A percentile compares a stretch with the other conserved stretches of the same genome.
phyloP scores from a whole-genome alignment of 2,113 vertebrate genomes.

The Myanophis thanlyinensis region DNA sequence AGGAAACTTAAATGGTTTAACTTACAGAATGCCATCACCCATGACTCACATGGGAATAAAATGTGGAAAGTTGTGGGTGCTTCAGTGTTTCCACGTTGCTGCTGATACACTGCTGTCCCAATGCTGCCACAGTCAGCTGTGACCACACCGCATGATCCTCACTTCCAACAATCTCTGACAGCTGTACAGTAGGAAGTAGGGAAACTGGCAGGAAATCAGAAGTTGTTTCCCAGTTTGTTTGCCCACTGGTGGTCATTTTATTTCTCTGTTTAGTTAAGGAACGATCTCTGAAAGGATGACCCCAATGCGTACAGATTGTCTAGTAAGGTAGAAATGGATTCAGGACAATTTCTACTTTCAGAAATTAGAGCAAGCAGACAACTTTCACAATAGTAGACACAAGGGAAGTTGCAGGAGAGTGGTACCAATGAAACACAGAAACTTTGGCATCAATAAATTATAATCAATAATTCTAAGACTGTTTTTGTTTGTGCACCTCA shows the following conservation, averaged over 20 bases:
- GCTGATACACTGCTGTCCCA: neutral
- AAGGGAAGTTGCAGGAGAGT: neutral
- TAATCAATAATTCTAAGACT: neutral
- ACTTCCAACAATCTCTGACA: neutral
- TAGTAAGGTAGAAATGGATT: constrained; percentile 81
- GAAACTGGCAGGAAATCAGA: neutral
- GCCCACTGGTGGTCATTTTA: neutral
- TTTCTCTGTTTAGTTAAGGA: neutral
- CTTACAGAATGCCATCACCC: neutral
- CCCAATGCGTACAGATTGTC: neutral
- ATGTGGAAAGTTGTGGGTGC: neutral
- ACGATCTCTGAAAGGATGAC: neutral
- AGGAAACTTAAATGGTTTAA: neutral
- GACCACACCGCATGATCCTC: neutral
- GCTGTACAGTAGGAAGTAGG: neutral
- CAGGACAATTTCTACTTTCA: constrained; percentile 74
- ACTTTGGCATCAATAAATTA: neutral
- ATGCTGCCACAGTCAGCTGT: neutral
- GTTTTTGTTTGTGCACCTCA: neutral
- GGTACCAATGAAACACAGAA: neutral
- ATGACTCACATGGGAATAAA: neutral
- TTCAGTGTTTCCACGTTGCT: neutral
- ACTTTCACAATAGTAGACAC: neutral
- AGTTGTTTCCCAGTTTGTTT: neutral
- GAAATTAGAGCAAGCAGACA: constrained; percentile 63